These are phyloP conservation scores for Bettongia penicillata DNA, from an alignment of 2,113 vertebrate species.

Conservation along the genomic window DNA sequence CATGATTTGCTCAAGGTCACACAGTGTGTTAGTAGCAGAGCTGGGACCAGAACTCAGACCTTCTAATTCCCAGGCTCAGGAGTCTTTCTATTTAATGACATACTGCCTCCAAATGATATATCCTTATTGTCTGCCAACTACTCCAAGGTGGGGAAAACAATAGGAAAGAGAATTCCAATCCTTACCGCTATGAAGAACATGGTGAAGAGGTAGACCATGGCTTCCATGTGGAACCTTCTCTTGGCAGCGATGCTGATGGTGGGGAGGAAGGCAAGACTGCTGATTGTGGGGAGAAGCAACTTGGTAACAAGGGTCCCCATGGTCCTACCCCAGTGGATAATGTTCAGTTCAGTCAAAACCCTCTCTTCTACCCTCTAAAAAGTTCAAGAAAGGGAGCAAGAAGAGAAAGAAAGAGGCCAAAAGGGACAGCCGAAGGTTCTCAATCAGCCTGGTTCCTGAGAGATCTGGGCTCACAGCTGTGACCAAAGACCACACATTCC, in stretches of 20 bases:
- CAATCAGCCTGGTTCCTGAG: rapidly evolving
- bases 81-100: not conserved
- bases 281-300: slow-evolving; percentile 94
- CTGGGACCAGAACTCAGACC: no score
- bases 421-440: not conserved
- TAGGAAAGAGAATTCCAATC: not conserved
- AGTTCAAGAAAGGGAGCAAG: not conserved
- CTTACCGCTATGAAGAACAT: slow-evolving; percentile 98
- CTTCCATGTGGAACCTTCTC: slow-evolving; percentile 97
- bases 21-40: not conserved
- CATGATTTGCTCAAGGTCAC: no score
- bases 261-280: slow-evolving; percentile 94
- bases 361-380: not conserved
- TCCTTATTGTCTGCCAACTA: not conserved
- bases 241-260: slow-evolving; percentile 93
- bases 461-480: slow-evolving; percentile 79
- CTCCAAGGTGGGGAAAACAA: not conserved
- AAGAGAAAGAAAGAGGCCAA: not conserved
- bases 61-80: not conserved
- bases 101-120: no score
- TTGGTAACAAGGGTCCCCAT: slow-evolving; percentile 96
- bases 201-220: slow-evolving; percentile 99
- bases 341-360: not conserved
- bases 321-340: not conserved
- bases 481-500: slow-evolving; percentile 76